phyloP scores from a whole-genome alignment of 1,140 invertebrate species.

The Cylas formicarius region DNA sequence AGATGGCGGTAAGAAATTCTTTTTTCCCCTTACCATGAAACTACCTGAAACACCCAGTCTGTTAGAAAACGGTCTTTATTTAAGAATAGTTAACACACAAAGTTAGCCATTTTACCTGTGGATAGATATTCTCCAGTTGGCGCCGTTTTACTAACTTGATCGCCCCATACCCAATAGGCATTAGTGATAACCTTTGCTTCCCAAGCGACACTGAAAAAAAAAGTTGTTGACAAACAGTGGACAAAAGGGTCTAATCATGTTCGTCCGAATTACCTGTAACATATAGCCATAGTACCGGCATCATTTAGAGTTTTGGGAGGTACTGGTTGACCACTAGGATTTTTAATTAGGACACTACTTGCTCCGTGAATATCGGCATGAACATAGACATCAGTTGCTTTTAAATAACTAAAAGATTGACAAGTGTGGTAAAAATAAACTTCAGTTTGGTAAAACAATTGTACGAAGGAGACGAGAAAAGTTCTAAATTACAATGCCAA shows the following conservation, averaged over 20 bases:
- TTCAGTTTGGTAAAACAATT: too few species aligned
- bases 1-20: conserved; percentile 90
- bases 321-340: conserved; percentile 60
- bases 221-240: not conserved
- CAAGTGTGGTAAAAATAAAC: too few species aligned
- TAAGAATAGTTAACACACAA: too few species aligned
- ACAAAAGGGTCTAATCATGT: not conserved
- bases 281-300: conserved; percentile 94
- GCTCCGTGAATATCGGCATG: conserved; percentile 96
- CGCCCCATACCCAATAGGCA: conserved; percentile 93
- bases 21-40: conserved; percentile 98
- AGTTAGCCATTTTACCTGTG: conserved; percentile 46
- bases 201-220: conserved; percentile 77
- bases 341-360: conserved; percentile 90
- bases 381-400: conserved; percentile 76
- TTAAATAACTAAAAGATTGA: conserved; percentile 63
- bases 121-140: conserved; percentile 95
- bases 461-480: too few species aligned
- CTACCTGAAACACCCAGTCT: conserved; percentile 62
- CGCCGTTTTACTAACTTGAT: conserved; percentile 97
- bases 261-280: conserved; percentile 63
- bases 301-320: conserved; percentile 95
- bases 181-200: conserved; percentile 91
- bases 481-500: too few species aligned
- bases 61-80: too few species aligned